Percentiles rank a stretch among this genome's conserved stretches.
These are phyloP conservation scores for Sebastes aleutianus DNA, from an alignment of 2,797 vertebrate genomes.

Conservation along the genomic window DNA sequence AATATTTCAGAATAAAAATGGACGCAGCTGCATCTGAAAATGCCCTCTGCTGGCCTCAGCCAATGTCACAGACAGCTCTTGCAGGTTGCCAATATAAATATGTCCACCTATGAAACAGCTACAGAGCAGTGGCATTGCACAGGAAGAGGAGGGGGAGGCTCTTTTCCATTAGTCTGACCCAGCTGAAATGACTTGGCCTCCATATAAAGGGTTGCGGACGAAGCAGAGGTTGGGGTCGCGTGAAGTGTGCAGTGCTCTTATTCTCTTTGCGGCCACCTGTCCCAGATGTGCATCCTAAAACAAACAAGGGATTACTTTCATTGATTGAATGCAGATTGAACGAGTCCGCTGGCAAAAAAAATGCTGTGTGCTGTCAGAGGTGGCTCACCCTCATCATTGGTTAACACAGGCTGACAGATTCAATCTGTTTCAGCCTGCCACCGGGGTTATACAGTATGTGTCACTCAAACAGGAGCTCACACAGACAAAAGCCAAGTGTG, in stretches of 20 bases:
- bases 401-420: conserved; percentile 89
- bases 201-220: conserved; percentile 2
- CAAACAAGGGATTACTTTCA: conserved; percentile 90
- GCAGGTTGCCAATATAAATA: conserved; percentile 36
- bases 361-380: conserved; percentile 80
- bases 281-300: conserved; percentile 66
- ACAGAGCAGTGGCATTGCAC: background rate
- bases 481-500: conserved; percentile 72
- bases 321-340: conserved; percentile 92
- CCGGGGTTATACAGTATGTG: conserved; percentile 76
- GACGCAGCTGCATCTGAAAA: conserved; percentile 41
- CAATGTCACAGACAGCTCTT: conserved; percentile 46
- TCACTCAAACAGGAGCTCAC: conserved; percentile 74
- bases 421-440: conserved; percentile 86
- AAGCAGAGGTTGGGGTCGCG: conserved; percentile 13
- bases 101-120: conserved; percentile 29
- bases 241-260: background rate
- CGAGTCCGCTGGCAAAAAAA: conserved; percentile 72
- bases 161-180: conserved; percentile 39
- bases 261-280: conserved; percentile 66
- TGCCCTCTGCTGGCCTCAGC: conserved; percentile 15
- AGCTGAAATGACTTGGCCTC: conserved; percentile 31
- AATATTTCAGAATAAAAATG: conserved; percentile 55
- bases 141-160: background rate
- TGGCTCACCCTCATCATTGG: conserved; percentile 85